Evolutionary conservation across 2,888 invertebrate genomes (phyloP).

Genomic region (Caenorhabditis uteleia): DNA sequence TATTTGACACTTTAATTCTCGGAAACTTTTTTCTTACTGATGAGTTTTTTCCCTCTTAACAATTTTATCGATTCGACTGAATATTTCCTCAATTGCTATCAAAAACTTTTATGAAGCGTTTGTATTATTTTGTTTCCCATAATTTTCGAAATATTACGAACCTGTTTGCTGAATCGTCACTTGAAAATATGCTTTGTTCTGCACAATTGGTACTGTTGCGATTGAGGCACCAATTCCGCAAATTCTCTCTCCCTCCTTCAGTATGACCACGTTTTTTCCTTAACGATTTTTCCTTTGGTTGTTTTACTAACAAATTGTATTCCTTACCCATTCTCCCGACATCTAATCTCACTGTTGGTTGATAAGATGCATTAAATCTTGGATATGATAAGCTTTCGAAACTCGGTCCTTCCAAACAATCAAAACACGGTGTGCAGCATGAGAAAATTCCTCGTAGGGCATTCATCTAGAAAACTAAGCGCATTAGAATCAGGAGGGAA

Average conservation of each 20-base stretch:
- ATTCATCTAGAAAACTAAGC: slow-evolving; percentile 26
- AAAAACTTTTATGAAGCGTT: too few species aligned
- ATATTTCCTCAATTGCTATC: too few species aligned
- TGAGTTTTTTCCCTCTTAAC: too few species aligned
- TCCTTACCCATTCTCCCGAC: slow-evolving; percentile 60
- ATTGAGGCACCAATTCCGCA: slow-evolving; percentile 92
- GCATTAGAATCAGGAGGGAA: too few species aligned
- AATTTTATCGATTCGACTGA: too few species aligned
- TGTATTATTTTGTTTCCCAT: too few species aligned
- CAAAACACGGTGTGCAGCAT: slow-evolving; percentile 44
- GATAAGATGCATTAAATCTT: slow-evolving; percentile 53
- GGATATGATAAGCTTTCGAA: slow-evolving; percentile 64
- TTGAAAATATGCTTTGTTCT: slow-evolving; percentile 98
- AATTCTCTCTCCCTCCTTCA: slow-evolving; percentile 88
- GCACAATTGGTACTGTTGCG: slow-evolving; percentile 90
- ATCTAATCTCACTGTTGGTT: slow-evolving; percentile 59
- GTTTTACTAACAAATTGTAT: background rate
- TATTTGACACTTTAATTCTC: too few species aligned
- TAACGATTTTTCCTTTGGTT: background rate
- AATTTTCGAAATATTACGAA: slow-evolving; percentile 39
- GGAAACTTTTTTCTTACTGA: too few species aligned
- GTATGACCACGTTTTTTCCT: slow-evolving; percentile 94
- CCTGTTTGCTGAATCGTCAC: slow-evolving; percentile 95
- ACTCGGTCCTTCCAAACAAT: slow-evolving; percentile 51
- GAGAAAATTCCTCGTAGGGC: slow-evolving; percentile 11